Conservation (phyloP, 2,888 invertebrate genomes). For the Salticus scenicus region DNA sequence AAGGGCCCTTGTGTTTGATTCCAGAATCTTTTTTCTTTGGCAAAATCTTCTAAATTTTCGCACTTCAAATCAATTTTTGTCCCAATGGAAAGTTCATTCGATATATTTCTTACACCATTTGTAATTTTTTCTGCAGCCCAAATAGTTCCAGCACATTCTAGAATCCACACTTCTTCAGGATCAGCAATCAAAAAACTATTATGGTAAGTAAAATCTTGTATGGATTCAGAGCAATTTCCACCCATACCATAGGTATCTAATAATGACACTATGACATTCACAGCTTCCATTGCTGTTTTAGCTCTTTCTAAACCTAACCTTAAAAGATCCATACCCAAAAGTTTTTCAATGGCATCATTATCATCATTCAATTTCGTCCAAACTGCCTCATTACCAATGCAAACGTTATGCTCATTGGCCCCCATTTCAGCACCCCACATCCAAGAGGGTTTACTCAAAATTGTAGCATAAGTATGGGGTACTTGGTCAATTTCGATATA, state of each 20-base stretch:
- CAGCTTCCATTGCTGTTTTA: constrained; percentile 81
- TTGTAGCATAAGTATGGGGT: constrained; percentile 81
- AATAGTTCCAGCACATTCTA: constrained; percentile 85
- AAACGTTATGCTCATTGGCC: constrained; percentile 85
- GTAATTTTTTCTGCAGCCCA: constrained; percentile 85
- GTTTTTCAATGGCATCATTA: constrained; percentile 79
- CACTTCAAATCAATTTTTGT: constrained; percentile 83
- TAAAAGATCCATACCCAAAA: constrained; percentile 86
- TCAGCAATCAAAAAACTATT: constrained; percentile 86
- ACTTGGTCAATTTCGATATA: constrained; percentile 82
- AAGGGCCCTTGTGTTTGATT: constrained; percentile 81
- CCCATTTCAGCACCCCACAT: constrained; percentile 93
- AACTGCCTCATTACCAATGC: constrained; percentile 84
- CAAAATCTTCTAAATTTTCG: constrained; percentile 80
- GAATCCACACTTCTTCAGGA: constrained; percentile 82
- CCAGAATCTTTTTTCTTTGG: constrained; percentile 82
- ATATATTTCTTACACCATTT: constrained; percentile 82
- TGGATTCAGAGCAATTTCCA: constrained; percentile 81
- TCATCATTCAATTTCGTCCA: constrained; percentile 81
- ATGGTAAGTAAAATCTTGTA: constrained; percentile 81
- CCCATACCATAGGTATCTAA: constrained; percentile 84
- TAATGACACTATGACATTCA: constrained; percentile 82
- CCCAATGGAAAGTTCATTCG: constrained; percentile 83
- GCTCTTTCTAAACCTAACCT: constrained; percentile 85
- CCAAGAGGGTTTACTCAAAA: constrained; percentile 87